These are phyloP conservation scores for Cylas formicarius DNA, from an alignment of 1,140 invertebrate species.

Conservation along the genomic window DNA sequence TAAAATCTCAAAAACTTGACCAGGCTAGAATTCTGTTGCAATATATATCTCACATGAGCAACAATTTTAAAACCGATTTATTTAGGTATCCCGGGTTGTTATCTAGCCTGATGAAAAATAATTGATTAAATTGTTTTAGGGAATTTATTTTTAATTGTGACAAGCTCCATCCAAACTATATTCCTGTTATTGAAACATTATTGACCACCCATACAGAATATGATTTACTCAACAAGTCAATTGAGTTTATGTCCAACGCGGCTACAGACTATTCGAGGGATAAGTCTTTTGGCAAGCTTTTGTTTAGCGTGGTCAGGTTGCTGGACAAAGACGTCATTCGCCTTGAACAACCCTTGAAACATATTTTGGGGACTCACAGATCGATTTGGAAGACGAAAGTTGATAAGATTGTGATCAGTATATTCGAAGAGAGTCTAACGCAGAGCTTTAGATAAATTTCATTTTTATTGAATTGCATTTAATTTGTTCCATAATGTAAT, in stretches of 20 bases:
- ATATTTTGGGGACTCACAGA: slow-evolving; percentile 18
- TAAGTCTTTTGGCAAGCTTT: slow-evolving; percentile 26
- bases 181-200: slow-evolving; percentile 17
- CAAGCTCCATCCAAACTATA: slow-evolving; percentile 12
- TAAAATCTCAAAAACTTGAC: background rate
- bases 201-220: slow-evolving; percentile 13
- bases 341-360: slow-evolving; percentile 21
- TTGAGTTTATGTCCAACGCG: slow-evolving; percentile 18
- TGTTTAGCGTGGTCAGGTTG: slow-evolving; percentile 16
- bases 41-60: slow-evolving; percentile 8
- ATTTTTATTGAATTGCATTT: background rate
- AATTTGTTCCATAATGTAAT: background rate
- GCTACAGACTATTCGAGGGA: slow-evolving; percentile 14
- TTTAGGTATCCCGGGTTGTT: slow-evolving; percentile 20
- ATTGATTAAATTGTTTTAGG: slow-evolving; percentile 13
- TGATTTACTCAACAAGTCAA: slow-evolving; percentile 12
- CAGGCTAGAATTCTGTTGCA: slow-evolving; percentile 12
- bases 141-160: slow-evolving; percentile 8
- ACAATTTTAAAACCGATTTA: slow-evolving; percentile 15
- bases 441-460: slow-evolving; percentile 21
- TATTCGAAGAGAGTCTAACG: slow-evolving; percentile 21
- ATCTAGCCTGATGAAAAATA: background rate
- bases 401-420: slow-evolving; percentile 14
- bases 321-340: slow-evolving; percentile 8
- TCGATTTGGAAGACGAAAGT: slow-evolving; percentile 26